phyloP scores from a whole-genome alignment of 2,113 vertebrate species.

The Todiramphus chloris region DNA sequence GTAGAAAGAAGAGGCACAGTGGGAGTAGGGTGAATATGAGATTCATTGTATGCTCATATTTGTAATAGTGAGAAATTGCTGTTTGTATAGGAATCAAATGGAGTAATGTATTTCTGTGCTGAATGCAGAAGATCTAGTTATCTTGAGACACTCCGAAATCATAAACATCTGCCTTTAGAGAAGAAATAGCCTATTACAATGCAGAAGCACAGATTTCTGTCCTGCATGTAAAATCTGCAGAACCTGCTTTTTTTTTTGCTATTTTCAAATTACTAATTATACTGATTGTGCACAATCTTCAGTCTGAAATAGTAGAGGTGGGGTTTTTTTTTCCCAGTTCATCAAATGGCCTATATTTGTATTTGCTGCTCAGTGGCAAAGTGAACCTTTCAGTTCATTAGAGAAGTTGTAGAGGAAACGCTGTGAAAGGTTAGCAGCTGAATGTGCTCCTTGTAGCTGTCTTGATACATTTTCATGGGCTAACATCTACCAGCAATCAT shows the following conservation, averaged over 20 bases:
- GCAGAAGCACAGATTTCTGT: constrained; percentile 6
- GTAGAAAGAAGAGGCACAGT: background rate
- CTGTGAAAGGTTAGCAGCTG: background rate
- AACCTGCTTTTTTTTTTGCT: background rate
- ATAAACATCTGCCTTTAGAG: constrained; percentile 32
- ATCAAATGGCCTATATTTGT: background rate
- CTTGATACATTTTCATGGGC: background rate
- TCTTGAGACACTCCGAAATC: constrained; percentile 2
- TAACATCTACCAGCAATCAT: background rate
- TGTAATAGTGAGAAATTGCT: constrained; percentile 21
- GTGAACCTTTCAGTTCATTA: background rate
- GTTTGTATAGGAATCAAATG: constrained; percentile 40
- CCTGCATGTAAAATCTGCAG: background rate
- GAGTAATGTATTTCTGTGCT: constrained; percentile 20
- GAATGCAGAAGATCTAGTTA: constrained; percentile 34
- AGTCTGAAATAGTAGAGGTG: background rate
- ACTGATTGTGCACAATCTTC: background rate
- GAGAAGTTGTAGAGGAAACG: background rate
- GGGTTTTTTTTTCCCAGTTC: background rate
- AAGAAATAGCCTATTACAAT: constrained; percentile 34
- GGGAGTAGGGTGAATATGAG: background rate
- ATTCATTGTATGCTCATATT: background rate
- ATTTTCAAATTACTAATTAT: constrained; percentile 28
- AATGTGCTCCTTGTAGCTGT: background rate
- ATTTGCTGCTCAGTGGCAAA: background rate